Base-by-base conservation (phyloP, 2,888 invertebrate species). In the Elaeidobius kamerunicus region DNA sequence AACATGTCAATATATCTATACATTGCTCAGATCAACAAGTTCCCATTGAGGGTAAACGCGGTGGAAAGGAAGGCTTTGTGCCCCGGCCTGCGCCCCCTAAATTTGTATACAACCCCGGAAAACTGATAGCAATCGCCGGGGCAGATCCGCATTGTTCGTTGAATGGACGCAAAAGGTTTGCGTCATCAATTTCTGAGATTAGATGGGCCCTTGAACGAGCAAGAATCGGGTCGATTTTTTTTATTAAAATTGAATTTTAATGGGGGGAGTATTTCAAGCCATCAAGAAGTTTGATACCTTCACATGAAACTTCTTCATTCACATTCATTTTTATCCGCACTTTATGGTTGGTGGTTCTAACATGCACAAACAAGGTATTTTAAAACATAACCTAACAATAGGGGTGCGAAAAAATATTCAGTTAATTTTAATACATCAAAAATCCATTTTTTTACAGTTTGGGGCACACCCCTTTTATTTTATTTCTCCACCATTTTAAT, bases 11-110 rank as follows among this genome's bases (percentile, higher is more conserved):
- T 55, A 62, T 65, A n/a, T n/a, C n/a, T n/a, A 67, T 66, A 68
- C 68, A 66, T 61, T 68, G 68, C 66, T 65, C 69, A 68, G 69
- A 71, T 72, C 72, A 72, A 72, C 72, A 72, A 72, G 72, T 72
- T 56, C 56, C 65, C 63, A 70, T 68, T 71, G 64, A 66, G 62
- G 63, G 60, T 63, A 65, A 69, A 65, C 66, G 67, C 68, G 66
- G 68, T 66, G 63, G 69, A n/a, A 47, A 44, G 55, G 53, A 59
- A 61, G 60, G 67, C 58, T 69, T 71, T 70, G 67, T 69, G 62
- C 60, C 19, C 45, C 20, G 39, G 56, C 55, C 58, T n/a, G n/a
- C n/a, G n/a, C 27, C 27, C 9, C 27, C 27, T 27, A 27, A 27
- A 27, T 27, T 27, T 27, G 27, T 27, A 27, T 27, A 27, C 27